Percentiles rank a stretch among this genome's conserved stretches.
These are phyloP conservation scores for Hippopotamyrus pictus DNA, from an alignment of 2,797 vertebrate species.

Conservation along the genomic window DNA sequence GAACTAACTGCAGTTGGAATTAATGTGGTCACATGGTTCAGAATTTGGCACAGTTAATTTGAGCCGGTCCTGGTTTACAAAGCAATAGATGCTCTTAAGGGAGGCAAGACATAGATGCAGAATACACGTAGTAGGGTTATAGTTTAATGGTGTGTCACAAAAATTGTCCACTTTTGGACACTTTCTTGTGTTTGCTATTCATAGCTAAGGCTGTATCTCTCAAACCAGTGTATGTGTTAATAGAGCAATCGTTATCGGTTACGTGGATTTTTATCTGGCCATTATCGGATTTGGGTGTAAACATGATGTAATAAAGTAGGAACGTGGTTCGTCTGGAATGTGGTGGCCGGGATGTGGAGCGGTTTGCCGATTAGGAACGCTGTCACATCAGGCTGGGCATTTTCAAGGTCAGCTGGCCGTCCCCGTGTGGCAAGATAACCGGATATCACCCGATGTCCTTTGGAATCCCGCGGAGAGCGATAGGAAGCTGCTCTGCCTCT, in stretches of 20 bases:
- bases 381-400: background rate
- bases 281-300: background rate
- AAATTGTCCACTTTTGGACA: background rate
- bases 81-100: background rate
- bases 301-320: background rate
- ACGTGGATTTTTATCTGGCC: background rate
- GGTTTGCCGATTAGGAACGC: background rate
- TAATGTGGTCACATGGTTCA: background rate
- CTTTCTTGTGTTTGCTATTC: background rate
- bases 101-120: background rate
- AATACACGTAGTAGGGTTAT: background rate
- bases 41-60: background rate
- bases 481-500: background rate
- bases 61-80: background rate
- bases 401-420: background rate
- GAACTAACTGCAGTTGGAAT: background rate
- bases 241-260: background rate
- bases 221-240: background rate
- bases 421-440: background rate
- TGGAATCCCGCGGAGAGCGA: background rate
- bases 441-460: background rate
- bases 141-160: background rate
- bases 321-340: background rate
- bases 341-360: background rate
- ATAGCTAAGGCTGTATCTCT: background rate